phyloP scores from a whole-genome alignment of 1,140 invertebrate species.

The Rhynchophorus ferrugineus region DNA sequence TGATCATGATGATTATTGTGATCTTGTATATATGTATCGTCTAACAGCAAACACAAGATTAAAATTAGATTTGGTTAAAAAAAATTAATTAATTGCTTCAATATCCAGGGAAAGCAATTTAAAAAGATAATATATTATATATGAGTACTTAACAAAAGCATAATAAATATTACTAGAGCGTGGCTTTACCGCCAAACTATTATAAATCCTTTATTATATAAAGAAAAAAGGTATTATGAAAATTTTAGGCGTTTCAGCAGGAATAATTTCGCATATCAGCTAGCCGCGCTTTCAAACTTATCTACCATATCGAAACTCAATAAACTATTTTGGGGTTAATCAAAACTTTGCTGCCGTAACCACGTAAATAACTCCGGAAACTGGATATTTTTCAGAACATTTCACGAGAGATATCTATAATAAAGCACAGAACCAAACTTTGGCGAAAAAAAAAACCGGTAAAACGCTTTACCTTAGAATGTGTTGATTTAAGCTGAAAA shows the following conservation, averaged over 20 bases:
- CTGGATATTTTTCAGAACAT: conserved; percentile 20
- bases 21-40: too few species aligned
- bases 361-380: conserved; percentile 23
- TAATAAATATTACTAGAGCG: too few species aligned
- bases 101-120: too few species aligned
- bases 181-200: too few species aligned
- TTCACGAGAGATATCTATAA: conserved; percentile 19
- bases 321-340: conserved; percentile 21
- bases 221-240: background rate
- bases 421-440: conserved; percentile 1
- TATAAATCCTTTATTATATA: too few species aligned
- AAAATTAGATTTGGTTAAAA: too few species aligned
- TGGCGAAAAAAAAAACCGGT: background rate
- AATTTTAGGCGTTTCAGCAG: background rate
- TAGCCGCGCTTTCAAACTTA: conserved; percentile 7
- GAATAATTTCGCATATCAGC: conserved; percentile 8
- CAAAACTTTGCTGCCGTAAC: conserved; percentile 21
- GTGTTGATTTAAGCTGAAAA: background rate
- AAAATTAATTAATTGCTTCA: too few species aligned
- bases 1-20: too few species aligned
- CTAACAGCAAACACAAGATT: too few species aligned
- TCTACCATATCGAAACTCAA: conserved; percentile 18
- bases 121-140: too few species aligned
- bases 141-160: too few species aligned
- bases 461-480: background rate